Percentiles rank a stretch among this genome's conserved stretches.
Conservation (phyloP, 2,888 invertebrate species). For the Ochropacha duplaris region DNA sequence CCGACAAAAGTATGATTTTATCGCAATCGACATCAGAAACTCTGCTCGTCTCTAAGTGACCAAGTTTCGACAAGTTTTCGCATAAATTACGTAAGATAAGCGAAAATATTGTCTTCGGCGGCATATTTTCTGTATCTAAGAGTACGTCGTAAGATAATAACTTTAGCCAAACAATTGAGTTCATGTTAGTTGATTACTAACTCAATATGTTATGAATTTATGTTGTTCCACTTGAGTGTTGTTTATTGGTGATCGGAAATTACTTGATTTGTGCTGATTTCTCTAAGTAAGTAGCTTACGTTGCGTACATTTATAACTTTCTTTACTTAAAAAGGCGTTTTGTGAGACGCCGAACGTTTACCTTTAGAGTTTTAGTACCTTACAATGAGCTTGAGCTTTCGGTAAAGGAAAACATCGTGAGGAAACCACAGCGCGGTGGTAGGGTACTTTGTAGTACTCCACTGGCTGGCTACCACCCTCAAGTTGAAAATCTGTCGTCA, state of each 20-base stretch:
- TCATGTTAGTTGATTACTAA: slow-evolving; percentile 45
- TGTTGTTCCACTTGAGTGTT: slow-evolving; percentile 12
- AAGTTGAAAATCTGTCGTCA: no score
- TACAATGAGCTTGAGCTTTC: no score
- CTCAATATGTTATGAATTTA: slow-evolving; percentile 30
- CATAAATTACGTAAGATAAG: slow-evolving; percentile 80
- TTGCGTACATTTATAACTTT: no score
- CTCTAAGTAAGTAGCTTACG: neutral
- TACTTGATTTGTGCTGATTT: neutral
- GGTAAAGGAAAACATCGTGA: no score
- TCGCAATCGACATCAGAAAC: slow-evolving; percentile 67
- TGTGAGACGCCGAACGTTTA: no score
- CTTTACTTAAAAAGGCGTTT: no score
- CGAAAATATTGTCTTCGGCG: slow-evolving; percentile 78
- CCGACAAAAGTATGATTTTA: slow-evolving; percentile 54
- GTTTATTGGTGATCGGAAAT: slow-evolving; percentile 7
- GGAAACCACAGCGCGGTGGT: no score
- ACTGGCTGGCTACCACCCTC: no score
- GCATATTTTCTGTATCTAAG: slow-evolving; percentile 73
- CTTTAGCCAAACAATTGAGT: slow-evolving; percentile 64
- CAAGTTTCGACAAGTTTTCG: slow-evolving; percentile 72
- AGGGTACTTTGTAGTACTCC: no score
- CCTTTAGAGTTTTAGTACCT: no score
- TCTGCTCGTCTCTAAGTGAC: slow-evolving; percentile 68
- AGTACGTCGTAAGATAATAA: slow-evolving; percentile 58